These are phyloP conservation scores for Rana temporaria DNA, from an alignment of 2,113 vertebrate genomes.

Conservation along the genomic window DNA sequence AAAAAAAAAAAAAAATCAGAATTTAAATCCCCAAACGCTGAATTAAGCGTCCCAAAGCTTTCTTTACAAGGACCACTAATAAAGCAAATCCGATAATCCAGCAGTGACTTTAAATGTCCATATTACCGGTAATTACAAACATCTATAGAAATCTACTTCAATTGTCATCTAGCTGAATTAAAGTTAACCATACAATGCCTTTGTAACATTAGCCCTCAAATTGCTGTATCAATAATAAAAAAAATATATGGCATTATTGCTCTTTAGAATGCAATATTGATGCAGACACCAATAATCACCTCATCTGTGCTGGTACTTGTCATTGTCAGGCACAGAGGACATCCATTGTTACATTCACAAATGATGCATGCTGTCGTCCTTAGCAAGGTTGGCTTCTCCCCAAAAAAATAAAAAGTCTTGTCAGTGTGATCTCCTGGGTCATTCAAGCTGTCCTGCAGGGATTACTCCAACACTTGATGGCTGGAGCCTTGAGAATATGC, in stretches of 20 bases:
- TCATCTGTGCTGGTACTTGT: conserved; percentile 24
- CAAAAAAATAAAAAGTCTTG: conserved; percentile 36
- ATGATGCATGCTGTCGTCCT: neutral
- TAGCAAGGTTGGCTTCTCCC: neutral
- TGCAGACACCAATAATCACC: conserved; percentile 42
- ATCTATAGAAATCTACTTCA: neutral
- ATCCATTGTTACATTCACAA: conserved; percentile 49
- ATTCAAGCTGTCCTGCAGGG: conserved; percentile 29
- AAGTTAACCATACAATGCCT: conserved; percentile 2
- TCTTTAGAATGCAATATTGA: conserved; percentile 17
- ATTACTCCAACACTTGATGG: neutral
- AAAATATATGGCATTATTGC: conserved; percentile 12
- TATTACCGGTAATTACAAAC: neutral
- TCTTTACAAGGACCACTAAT: neutral
- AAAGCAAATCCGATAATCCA: neutral
- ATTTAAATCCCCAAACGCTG: neutral
- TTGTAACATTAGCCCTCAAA: neutral
- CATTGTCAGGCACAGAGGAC: conserved; percentile 45
- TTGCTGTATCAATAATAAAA: neutral
- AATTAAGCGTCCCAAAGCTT: conserved; percentile 1
- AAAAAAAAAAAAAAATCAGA: conserved; percentile 17
- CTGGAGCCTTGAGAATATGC: neutral
- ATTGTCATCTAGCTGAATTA: conserved; percentile 1
- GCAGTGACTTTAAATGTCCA: conserved; percentile 10
- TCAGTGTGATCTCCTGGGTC: conserved; percentile 8